phyloP scores from a whole-genome alignment of 2,888 invertebrate genomes.

The Meliscaeva auricollis region DNA sequence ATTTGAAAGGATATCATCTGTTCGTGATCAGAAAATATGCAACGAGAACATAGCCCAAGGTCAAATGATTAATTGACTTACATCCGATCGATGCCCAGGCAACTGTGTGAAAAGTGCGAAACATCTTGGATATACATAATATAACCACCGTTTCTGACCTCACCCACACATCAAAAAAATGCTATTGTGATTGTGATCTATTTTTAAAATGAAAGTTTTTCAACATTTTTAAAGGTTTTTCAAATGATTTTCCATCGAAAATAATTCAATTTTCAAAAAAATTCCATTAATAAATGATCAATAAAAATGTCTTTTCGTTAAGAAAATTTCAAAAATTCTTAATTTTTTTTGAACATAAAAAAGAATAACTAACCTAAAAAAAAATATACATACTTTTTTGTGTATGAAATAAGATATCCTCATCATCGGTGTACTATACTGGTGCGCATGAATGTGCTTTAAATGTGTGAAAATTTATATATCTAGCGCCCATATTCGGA shows the following conservation, averaged over 20 bases:
- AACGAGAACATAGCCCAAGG: conserved; percentile 45
- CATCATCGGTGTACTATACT: not conserved
- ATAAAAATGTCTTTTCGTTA: not conserved
- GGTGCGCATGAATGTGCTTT: conserved; percentile 70
- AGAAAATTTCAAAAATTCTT: conserved; percentile 22
- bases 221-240: not conserved
- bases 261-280: not conserved
- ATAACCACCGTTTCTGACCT: conserved; percentile 52
- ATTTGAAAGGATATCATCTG: conserved; percentile 3
- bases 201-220: conserved; percentile 39
- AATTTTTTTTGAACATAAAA: not conserved
- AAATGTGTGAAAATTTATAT: conserved; percentile 41
- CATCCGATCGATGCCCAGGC: conserved; percentile 13
- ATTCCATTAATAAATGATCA: not conserved
- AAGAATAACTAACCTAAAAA: not conserved
- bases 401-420: conserved; percentile 66
- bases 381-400: conserved; percentile 30
- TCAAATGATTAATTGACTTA: conserved; percentile 48
- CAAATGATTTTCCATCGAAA: not conserved
- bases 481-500: conserved; percentile 69
- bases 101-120: conserved; percentile 14
- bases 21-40: conserved; percentile 20
- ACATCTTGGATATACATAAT: conserved; percentile 35
- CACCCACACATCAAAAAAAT: conserved; percentile 48
- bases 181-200: conserved; percentile 26